Evolutionary conservation across 37 sponge, comb jelly and placozoan genomes (phyloP), one percentile per base, ranked within the genome.

Genomic region (Bolinopsis microptera): DNA sequence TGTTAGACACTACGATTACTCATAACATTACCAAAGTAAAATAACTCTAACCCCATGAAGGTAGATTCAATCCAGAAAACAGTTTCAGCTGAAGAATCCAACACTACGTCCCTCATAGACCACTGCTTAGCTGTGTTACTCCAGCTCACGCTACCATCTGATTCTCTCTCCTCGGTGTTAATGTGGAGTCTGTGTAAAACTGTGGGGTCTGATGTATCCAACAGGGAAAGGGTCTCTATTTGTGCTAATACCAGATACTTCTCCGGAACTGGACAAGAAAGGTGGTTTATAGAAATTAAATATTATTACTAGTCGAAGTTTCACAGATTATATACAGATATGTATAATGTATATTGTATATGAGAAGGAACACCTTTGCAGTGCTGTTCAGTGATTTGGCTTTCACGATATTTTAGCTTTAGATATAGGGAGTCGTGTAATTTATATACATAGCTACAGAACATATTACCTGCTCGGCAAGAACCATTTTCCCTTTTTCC

Each of bases 71-170:
- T 32, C 80, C 80, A 77, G 35, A 77, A 77, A 3, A 77, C 37
- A 32, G 80, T 77, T 1, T 32, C 35, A 1, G 80, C 28, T 5
- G 5, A 21, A 1, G 80, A 35, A 34, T 77, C 80, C 21, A 32
- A 77, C 80, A 33, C 80, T 0, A 77, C 80, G 18, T 77, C 80
- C 36, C 80, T 32, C 80, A 77, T 13, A 1, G 33, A 77, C 80
- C 80, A 77, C 35, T 77, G 33, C 22, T 16, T 13, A 3, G 74
- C 28, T 2, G 74, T 70, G 3, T 28, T 3, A 36, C 9, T 32
- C 33, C 27, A 32, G 21, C 80, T 18, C 16, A 36, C 33, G 1
- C 0, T 31, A 27, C 22, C 80, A 21, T 5, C 36, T 3, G 27
- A 13, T 2, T 34, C 33, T 35, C 0, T 1, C 33, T 13, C 22